These are phyloP conservation scores for Upupa epops DNA, from an alignment of 2,113 vertebrate species.

Conservation along the genomic window DNA sequence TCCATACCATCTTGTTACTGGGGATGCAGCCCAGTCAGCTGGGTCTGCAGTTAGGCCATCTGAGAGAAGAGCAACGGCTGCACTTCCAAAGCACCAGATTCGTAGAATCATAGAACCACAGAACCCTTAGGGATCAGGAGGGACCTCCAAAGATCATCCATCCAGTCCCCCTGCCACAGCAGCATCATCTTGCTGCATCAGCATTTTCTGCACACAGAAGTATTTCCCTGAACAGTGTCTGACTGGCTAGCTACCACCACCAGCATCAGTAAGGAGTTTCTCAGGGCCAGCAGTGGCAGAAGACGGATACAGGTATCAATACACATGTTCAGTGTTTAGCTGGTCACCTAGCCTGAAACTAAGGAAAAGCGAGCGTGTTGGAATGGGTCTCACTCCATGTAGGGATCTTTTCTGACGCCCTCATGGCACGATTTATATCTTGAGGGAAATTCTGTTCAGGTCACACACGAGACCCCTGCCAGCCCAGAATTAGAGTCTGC, in stretches of 20 bases:
- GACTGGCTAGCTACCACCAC: background rate
- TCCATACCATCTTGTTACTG: background rate
- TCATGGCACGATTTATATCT: background rate
- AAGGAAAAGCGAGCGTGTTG: background rate
- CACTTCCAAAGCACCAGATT: background rate
- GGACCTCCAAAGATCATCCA: too few species aligned
- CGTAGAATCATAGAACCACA: too few species aligned
- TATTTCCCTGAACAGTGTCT: conserved; percentile 22
- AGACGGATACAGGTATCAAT: too few species aligned
- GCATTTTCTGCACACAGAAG: conserved; percentile 13
- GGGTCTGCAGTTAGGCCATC: background rate
- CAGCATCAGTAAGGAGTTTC: background rate
- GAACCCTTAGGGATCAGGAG: too few species aligned
- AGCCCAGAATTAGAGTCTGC: background rate
- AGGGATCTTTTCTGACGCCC: background rate
- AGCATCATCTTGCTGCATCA: background rate
- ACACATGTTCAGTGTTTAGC: background rate
- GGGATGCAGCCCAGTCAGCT: background rate
- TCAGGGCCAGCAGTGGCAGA: background rate
- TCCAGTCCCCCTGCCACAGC: too few species aligned
- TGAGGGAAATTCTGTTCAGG: background rate
- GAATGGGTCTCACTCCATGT: background rate
- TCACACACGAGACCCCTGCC: background rate
- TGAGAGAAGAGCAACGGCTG: background rate
- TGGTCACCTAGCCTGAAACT: conserved; percentile 4